Evolutionary conservation across 2,797 vertebrate species (phyloP).

Genomic region (Martes flavigula): DNA sequence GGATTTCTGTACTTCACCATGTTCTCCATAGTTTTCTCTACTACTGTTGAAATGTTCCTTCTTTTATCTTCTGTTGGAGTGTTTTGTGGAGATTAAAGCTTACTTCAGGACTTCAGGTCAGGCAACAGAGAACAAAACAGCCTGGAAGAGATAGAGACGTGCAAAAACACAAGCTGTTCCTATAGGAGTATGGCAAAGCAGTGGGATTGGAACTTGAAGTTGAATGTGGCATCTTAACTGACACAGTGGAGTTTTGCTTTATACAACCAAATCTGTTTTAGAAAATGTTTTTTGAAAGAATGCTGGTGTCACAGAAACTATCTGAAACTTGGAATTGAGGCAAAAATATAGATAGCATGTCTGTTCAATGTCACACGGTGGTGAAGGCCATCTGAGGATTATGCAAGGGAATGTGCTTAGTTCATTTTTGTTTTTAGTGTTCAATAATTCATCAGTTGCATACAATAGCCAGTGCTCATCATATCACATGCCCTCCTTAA

Average conservation of each 20-base stretch:
- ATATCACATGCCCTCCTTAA: too few relatives aligned
- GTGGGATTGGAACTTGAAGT: conserved; percentile 38
- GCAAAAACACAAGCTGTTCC: conserved; percentile 23
- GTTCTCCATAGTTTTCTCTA: conserved; percentile 30
- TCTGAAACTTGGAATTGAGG: conserved; percentile 35
- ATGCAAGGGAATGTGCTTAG: neutral
- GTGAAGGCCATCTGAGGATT: conserved; percentile 8
- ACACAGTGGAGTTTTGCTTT: conserved; percentile 27
- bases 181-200: conserved; percentile 5
- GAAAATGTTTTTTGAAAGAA: conserved; percentile 29
- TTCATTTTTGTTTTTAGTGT: neutral
- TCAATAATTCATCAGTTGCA: neutral
- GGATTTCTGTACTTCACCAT: neutral
- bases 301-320: conserved; percentile 6
- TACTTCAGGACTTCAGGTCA: conserved; percentile 49
- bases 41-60: neutral
- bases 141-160: conserved; percentile 26
- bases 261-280: conserved; percentile 28
- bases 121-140: conserved; percentile 59
- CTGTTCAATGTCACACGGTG: neutral
- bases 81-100: conserved; percentile 64
- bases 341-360: neutral
- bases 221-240: conserved; percentile 25
- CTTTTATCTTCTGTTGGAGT: conserved; percentile 32
- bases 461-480: neutral